Percentiles rank a stretch among this genome's conserved stretches.
Conservation (phyloP, 2,113 vertebrate genomes). For the Cairina moschata region DNA sequence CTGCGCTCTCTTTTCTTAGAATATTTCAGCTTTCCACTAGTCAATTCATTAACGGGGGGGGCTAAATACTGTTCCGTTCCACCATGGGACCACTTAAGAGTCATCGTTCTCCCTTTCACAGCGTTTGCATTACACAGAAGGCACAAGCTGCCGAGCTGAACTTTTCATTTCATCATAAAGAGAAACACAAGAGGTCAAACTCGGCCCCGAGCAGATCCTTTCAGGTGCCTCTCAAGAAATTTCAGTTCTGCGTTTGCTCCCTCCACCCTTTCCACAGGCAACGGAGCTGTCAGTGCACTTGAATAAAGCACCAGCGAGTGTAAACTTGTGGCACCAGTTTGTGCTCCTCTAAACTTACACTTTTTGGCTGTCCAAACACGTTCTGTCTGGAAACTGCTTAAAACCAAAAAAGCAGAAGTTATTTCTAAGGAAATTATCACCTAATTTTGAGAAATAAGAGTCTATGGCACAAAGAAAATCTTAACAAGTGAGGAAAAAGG, state of each 20-base stretch:
- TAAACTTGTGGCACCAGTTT: background rate
- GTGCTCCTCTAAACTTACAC: background rate
- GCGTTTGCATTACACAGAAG: fast-evolving
- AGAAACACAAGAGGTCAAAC: background rate
- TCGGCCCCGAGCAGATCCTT: background rate
- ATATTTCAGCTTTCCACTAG: fast-evolving
- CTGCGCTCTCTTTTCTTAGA: background rate
- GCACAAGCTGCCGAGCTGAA: no score
- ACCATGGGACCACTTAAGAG: background rate
- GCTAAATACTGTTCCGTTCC: background rate
- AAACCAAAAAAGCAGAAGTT: background rate
- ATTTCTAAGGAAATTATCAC: background rate
- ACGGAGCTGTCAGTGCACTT: background rate
- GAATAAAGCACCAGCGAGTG: background rate
- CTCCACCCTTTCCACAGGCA: background rate
- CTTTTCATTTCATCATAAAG: fast-evolving
- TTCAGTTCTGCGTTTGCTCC: background rate
- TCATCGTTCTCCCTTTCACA: background rate
- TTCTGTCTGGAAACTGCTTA: background rate
- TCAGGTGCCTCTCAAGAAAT: no score
- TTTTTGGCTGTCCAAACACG: no score
- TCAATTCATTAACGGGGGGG: background rate
- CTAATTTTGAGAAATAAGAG: background rate
- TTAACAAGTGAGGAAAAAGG: background rate
- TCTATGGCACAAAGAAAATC: background rate